phyloP scores from a whole-genome alignment of 2,888 invertebrate genomes.

The Andrena bicolor region DNA sequence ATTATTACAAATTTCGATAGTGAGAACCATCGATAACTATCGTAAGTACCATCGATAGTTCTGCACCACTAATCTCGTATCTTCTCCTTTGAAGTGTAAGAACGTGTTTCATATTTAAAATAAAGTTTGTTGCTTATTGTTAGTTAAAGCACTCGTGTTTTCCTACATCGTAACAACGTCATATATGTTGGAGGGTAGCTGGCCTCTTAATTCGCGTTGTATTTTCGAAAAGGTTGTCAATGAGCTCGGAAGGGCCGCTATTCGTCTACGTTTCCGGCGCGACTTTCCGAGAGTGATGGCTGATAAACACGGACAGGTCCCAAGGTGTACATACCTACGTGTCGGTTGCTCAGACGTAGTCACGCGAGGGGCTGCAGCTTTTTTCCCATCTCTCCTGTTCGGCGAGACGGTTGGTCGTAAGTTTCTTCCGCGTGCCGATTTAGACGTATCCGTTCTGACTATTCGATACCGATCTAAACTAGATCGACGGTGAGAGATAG shows the following conservation, averaged over 20 bases:
- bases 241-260: conserved; percentile 43
- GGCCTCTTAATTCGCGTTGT: conserved; percentile 6
- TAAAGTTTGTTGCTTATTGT: no score
- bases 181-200: no score
- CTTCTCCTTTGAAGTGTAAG: no score
- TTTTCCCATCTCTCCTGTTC: conserved; percentile 39
- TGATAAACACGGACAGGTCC: conserved; percentile 75
- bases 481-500: conserved; percentile 47
- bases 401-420: conserved; percentile 63
- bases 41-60: no score
- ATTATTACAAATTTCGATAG: no score
- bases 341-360: conserved; percentile 70
- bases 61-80: no score
- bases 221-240: conserved; percentile 31
- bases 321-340: conserved; percentile 70
- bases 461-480: conserved; percentile 69
- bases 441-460: conserved; percentile 68
- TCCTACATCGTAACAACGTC: no score
- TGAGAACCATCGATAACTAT: no score
- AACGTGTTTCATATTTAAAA: no score
- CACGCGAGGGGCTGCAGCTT: conserved; percentile 68
- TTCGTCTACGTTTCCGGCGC: conserved; percentile 68
- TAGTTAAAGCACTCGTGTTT: no score
- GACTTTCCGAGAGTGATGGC: conserved; percentile 71
- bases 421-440: conserved; percentile 74